phyloP scores from a whole-genome alignment of 2,797 vertebrate genomes.

The Liparis tanakae region DNA sequence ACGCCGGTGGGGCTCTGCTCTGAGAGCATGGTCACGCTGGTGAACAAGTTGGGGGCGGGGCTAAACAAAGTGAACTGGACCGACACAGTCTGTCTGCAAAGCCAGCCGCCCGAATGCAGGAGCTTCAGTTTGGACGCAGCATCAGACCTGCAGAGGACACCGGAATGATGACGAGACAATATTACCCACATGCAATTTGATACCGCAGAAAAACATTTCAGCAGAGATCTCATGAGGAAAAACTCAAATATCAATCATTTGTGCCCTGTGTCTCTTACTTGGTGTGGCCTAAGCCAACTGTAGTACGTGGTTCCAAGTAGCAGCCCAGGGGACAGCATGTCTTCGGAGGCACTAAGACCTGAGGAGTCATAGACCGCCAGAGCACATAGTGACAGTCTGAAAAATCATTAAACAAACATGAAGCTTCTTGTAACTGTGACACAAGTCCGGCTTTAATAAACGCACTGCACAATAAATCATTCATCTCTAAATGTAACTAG shows the following conservation, averaged over 20 bases:
- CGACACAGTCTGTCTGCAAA: conserved; percentile 55
- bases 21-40: conserved; percentile 70
- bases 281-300: conserved; percentile 73
- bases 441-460: background rate
- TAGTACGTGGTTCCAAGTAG: conserved; percentile 24
- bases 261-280: conserved; percentile 68
- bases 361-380: conserved; percentile 5
- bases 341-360: conserved; percentile 38
- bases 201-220: background rate
- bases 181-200: no score
- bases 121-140: conserved; percentile 61
- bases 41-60: conserved; percentile 78
- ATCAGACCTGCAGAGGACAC: conserved; percentile 58
- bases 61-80: conserved; percentile 82
- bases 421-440: background rate
- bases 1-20: conserved; percentile 52
- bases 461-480: background rate
- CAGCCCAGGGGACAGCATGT: conserved; percentile 52
- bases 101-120: conserved; percentile 72
- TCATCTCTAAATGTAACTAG: background rate
- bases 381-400: background rate
- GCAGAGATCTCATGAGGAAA: background rate
- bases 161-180: background rate
- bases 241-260: background rate
- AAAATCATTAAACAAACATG: background rate